Conservation (phyloP, 2,113 vertebrate genomes). For the Verasper variegatus region DNA sequence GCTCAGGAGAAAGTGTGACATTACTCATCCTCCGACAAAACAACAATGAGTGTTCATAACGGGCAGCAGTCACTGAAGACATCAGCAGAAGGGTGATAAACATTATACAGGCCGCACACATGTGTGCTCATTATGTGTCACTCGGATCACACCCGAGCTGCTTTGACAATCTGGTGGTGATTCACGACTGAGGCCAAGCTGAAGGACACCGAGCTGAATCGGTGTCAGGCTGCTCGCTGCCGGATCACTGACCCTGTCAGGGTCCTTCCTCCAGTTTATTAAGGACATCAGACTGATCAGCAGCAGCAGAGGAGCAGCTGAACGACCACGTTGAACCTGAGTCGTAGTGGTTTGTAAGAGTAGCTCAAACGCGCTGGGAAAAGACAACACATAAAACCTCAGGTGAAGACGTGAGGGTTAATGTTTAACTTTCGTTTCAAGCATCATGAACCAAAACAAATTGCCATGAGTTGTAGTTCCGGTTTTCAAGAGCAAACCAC, state of each 20-base stretch:
- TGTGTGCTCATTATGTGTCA: slow-evolving; percentile 27
- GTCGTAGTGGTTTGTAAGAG: too few relatives aligned
- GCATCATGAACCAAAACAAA: too few relatives aligned
- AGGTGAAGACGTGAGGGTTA: too few relatives aligned
- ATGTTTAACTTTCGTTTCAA: too few relatives aligned
- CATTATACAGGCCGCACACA: slow-evolving; percentile 24
- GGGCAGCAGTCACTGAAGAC: slow-evolving; percentile 31
- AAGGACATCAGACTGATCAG: too few relatives aligned
- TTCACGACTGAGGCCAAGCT: slow-evolving; percentile 21
- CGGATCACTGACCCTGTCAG: slow-evolving; percentile 23
- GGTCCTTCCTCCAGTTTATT: neutral
- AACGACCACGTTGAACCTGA: too few relatives aligned
- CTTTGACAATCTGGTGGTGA: slow-evolving; percentile 34
- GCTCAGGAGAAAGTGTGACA: slow-evolving; percentile 6
- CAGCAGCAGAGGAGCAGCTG: too few relatives aligned
- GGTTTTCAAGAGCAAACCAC: too few relatives aligned
- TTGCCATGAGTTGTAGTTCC: too few relatives aligned
- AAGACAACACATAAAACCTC: too few relatives aligned
- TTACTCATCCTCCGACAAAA: slow-evolving; percentile 40
- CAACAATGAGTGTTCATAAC: slow-evolving; percentile 41
- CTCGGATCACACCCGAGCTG: slow-evolving; percentile 24
- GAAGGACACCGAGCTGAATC: slow-evolving; percentile 25
- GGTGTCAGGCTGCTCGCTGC: slow-evolving; percentile 7
- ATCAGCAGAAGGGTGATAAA: slow-evolving; percentile 45
- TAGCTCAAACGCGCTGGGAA: too few relatives aligned